phyloP scores from a whole-genome alignment of 2,113 vertebrate species.

The Eptatretus burgeri region DNA sequence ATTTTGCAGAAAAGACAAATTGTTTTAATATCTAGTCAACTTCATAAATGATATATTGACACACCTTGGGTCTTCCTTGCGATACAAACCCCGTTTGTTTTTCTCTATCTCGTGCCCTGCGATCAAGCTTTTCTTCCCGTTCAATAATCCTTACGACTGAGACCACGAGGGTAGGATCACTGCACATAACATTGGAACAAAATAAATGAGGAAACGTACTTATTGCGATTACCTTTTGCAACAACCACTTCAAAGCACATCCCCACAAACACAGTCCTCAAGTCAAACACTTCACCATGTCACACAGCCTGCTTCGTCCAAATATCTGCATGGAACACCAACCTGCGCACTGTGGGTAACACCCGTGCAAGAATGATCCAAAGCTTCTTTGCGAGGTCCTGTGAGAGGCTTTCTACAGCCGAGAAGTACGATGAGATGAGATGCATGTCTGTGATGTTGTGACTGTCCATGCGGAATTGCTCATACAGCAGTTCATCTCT shows the following conservation, averaged over 20 bases:
- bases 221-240: too few species aligned
- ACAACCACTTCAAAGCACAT: too few species aligned
- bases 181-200: constrained; percentile 6
- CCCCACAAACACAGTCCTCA: too few species aligned
- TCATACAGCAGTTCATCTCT: constrained; percentile 83
- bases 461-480: constrained; percentile 81
- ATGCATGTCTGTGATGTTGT: constrained; percentile 56
- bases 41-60: too few species aligned
- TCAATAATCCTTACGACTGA: constrained; percentile 83
- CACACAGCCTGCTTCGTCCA: too few species aligned
- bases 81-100: constrained; percentile 73
- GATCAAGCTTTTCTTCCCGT: constrained; percentile 67
- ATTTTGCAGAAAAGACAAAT: too few species aligned
- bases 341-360: constrained; percentile 40
- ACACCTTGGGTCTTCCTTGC: constrained; percentile 46
- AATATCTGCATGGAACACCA: too few species aligned
- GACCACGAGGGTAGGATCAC: constrained; percentile 69
- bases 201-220: too few species aligned
- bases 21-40: too few species aligned
- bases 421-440: constrained; percentile 68
- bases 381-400: constrained; percentile 64
- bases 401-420: constrained; percentile 48
- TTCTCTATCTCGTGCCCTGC: constrained; percentile 56
- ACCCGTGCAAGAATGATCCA: constrained; percentile 85
- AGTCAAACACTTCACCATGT: too few species aligned